Evolutionary conservation across 1,140 invertebrate species (phyloP).

Genomic region (Drepana arcuata): DNA sequence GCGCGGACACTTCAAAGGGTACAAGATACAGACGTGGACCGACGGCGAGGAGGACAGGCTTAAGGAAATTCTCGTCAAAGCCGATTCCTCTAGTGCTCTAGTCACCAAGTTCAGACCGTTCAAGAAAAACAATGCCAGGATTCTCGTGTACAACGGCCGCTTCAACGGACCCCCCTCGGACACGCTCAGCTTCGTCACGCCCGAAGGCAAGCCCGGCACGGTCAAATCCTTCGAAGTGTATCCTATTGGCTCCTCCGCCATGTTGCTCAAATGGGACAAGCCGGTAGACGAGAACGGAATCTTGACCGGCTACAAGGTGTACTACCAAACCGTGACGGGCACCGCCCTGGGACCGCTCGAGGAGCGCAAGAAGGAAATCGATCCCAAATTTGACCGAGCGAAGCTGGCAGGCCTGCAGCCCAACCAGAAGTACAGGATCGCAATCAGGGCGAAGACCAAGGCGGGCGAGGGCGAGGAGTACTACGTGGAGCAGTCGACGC

Average conservation of each 20-base stretch:
- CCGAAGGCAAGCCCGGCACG: constrained; percentile 93
- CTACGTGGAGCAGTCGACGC: constrained; percentile 86
- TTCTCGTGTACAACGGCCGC: constrained; percentile 91
- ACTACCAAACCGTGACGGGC: constrained; percentile 86
- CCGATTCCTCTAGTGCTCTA: constrained; percentile 79
- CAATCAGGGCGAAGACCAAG: constrained; percentile 85
- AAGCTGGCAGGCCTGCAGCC: constrained; percentile 89
- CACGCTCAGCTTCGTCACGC: constrained; percentile 87
- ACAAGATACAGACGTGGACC: constrained; percentile 96
- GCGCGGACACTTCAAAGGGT: constrained; percentile 93
- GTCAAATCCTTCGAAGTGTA: constrained; percentile 86
- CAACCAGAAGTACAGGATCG: constrained; percentile 91
- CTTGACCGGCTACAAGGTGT: constrained; percentile 93
- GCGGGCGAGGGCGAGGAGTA: constrained; percentile 88
- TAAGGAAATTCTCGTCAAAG: constrained; percentile 85
- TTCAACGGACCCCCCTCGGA: constrained; percentile 93
- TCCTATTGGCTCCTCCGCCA: constrained; percentile 90
- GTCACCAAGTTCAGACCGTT: constrained; percentile 91
- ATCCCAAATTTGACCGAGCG: constrained; percentile 83
- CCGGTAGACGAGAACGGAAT: constrained; percentile 95
- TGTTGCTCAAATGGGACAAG: constrained; percentile 92
- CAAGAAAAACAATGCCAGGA: constrained; percentile 90
- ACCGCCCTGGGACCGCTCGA: constrained; percentile 78
- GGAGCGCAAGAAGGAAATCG: constrained; percentile 84
- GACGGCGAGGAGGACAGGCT: constrained; percentile 84